Percentiles rank a stretch among this genome's conserved stretches.
Conservation (phyloP, 2,797 vertebrate genomes). For the Diceros bicornis region DNA sequence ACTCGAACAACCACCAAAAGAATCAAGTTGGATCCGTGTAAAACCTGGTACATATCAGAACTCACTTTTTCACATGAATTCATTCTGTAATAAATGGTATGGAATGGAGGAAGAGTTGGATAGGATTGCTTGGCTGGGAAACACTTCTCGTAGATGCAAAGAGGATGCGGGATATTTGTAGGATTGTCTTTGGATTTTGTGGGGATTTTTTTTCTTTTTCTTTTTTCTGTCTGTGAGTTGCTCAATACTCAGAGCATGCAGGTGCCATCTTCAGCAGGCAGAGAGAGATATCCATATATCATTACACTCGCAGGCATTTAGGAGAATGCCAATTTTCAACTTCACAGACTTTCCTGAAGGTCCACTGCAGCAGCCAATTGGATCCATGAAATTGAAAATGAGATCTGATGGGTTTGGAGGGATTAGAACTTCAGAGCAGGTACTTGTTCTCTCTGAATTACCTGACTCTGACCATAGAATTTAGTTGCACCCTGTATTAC, state of each 20-base stretch:
- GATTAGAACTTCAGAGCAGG: slow-evolving; percentile 71
- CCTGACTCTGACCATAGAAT: slow-evolving; percentile 54
- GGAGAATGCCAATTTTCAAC: slow-evolving; percentile 80
- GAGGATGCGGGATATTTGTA: accelerated
- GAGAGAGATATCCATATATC: slow-evolving; percentile 61
- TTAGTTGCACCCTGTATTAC: neutral
- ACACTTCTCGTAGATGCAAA: neutral
- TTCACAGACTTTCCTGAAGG: slow-evolving; percentile 78
- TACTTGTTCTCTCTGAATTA: slow-evolving; percentile 61
- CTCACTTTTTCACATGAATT: neutral
- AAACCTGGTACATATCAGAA: neutral
- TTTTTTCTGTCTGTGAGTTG: slow-evolving; percentile 64
- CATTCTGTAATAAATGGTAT: neutral
- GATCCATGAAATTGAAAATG: slow-evolving; percentile 80
- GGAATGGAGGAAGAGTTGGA: neutral
- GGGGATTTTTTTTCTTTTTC: slow-evolving; percentile 36
- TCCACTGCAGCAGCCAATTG: slow-evolving; percentile 62
- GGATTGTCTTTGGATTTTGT: neutral
- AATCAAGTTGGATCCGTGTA: neutral
- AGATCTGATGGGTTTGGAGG: slow-evolving; percentile 75
- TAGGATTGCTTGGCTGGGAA: slow-evolving; percentile 37
- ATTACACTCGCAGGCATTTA: slow-evolving; percentile 73
- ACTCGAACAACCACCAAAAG: neutral
- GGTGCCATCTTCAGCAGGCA: slow-evolving; percentile 41
- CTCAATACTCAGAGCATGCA: slow-evolving; percentile 33